Evolutionary conservation across 2,113 vertebrate genomes (phyloP), one percentile per base, ranked within the genome.

Genomic region (Atractosteus spatula): DNA sequence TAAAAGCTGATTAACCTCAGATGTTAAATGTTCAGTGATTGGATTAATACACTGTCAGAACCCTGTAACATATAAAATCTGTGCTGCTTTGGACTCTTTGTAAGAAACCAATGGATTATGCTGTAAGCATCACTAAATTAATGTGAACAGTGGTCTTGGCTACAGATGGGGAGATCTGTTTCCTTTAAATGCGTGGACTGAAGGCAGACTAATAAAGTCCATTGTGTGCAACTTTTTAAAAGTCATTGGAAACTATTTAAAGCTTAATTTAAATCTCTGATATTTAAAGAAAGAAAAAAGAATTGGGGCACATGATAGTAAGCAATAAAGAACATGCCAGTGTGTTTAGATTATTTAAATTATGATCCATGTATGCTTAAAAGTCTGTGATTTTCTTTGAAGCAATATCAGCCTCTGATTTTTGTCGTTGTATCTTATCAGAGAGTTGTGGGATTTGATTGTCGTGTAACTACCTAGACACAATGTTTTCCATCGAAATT

Each of bases 1-100:
- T 83, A 78, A 86, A 74, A 87, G 78, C 80, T 88, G 91, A 91
- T 91, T 92, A 89, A 90, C 87, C 83, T 88, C 84, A n/a, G 85
- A 80, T 84, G 84, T 90, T 86, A 82, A 74, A 79, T 72, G 12
- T 65, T 88, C 86, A 87, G 80, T 77, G 80, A 78, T 83, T 69
- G 61, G 80, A 70, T 70, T 69, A 74, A 74, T 84, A 77, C 72
- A 75, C 79, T 81, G 80, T 83, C 82, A 86, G 77, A 66, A 69
- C 76, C 77, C 70, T 78, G 78, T 89, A 88, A 89, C 86, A 86
- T 89, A 85, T 76, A 79, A 78, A 84, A 84, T 85, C 77, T 89
- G 80, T 77, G 78, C 72, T 85, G 83, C 76, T 78, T 77, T 81
- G 61, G 74, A 89, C 81, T 85, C 81, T 89, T 88, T 85, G 85